Percentiles rank a stretch among this genome's conserved stretches.
phyloP scores from a whole-genome alignment of 2,797 vertebrate species.

The Thunnus albacares region DNA sequence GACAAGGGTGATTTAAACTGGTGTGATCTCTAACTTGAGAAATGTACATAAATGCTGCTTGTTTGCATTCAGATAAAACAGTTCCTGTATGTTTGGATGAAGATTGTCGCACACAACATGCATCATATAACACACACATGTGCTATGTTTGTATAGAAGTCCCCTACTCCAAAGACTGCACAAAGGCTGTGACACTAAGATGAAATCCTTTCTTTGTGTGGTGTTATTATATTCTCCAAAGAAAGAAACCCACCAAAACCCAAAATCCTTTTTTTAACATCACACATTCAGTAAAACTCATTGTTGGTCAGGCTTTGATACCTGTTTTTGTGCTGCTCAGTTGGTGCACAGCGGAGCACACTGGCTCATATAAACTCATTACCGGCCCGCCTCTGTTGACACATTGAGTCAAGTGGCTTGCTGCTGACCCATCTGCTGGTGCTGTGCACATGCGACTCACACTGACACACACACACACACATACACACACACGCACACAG shows the following conservation, averaged over 20 bases:
- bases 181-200: neutral
- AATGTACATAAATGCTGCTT: neutral
- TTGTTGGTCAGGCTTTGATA: constrained; percentile 10
- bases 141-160: too few species aligned
- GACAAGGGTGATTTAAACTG: neutral
- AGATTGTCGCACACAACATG: constrained; percentile 13
- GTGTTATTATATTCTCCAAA: neutral
- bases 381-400: constrained; percentile 62
- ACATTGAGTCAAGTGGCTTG: constrained; percentile 63
- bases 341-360: neutral
- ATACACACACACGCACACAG: constrained; percentile 4
- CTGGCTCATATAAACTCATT: constrained; percentile 57
- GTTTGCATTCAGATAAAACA: constrained; percentile 19
- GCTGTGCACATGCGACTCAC: constrained; percentile 20
- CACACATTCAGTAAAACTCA: neutral
- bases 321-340: constrained; percentile 29
- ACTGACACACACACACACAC: neutral
- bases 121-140: neutral
- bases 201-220: constrained; percentile 13
- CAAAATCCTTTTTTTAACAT: neutral
- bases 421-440: constrained; percentile 68
- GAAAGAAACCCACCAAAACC: neutral
- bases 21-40: too few species aligned
- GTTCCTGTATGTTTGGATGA: constrained; percentile 12
- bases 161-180: too few species aligned